Percentiles rank a stretch among this genome's conserved stretches.
Conservation (phyloP, 2,113 vertebrate genomes). For the Rhinoderma darwinii region DNA sequence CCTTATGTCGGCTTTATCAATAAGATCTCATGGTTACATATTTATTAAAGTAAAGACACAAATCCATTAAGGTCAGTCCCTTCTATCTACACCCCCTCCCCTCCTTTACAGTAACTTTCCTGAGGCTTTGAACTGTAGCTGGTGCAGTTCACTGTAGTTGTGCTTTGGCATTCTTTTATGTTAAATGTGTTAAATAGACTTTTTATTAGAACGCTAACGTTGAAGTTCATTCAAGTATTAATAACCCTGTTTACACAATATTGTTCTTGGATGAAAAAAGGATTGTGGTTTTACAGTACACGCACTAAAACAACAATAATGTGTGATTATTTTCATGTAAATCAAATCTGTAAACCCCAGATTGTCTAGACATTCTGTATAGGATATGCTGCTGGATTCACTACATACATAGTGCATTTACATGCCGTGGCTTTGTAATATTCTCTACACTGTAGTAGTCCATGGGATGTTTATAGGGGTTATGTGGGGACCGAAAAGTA, state of each 20-base stretch:
- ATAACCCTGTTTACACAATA: neutral
- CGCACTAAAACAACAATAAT: neutral
- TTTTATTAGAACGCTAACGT: too few species aligned
- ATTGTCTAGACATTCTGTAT: neutral
- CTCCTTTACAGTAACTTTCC: neutral
- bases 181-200: neutral
- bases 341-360: neutral
- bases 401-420: neutral
- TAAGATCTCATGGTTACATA: neutral
- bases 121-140: neutral
- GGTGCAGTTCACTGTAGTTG: neutral
- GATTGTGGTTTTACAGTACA: neutral
- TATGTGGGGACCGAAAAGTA: too few species aligned
- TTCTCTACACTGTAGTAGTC: neutral
- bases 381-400: neutral
- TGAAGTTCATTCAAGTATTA: neutral
- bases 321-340: neutral
- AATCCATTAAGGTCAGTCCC: neutral
- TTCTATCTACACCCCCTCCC: neutral
- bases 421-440: neutral
- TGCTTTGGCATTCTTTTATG: neutral
- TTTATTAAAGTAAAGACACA: neutral
- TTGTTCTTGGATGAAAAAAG: neutral
- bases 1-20: neutral
- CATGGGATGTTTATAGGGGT: neutral